Base-by-base conservation (phyloP, 2,113 vertebrate species). In the Genyomyrus donnyi region DNA sequence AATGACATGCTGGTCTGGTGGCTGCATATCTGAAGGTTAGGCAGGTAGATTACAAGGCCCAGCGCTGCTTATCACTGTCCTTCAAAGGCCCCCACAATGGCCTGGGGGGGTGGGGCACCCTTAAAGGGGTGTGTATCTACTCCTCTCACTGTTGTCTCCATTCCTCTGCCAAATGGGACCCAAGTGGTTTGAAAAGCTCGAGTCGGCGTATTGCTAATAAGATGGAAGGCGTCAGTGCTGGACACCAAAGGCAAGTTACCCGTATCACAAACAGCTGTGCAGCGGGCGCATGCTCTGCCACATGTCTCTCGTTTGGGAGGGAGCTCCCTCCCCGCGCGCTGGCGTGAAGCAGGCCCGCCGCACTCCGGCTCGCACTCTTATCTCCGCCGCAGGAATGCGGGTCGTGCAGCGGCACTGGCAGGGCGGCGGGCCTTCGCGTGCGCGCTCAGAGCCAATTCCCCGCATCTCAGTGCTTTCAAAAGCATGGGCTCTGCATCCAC, bases 231-330 rank as follows among this genome's bases (percentile, higher is more conserved):
- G 49, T 88, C 62, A 53, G 21, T 4, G 46, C 49, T 31, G 52
- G 35, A 87, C 50, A 87, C 31, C 24, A 50, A 21, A 53, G 7
- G 27, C 53, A 19, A 15, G 49, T 46, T 46, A 48, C 53, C 42
- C n/a, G 27, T 46, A 42, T 62, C 84, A 74, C 13, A 87, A 35
- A 45, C 85, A 86, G 53, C 83, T 87, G 89, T 90, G 62, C 19
- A 31, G 70, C 19, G 15, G 42, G 70, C 46, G 58, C 56, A 27
- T n/a, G 48, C 49, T 77, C 45, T 27, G n/a, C 45, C 93, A 93
- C 90, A 92, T 92, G 92, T 91, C 90, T 94, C 88, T 90, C 80
- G 91, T 92, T 83, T 70, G 62, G 62, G 52, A 56, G 89, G 80
- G 39, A 88, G 88, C 90, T 90, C 91, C 89, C 91, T 90, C 90